Conservation (phyloP, 2,888 invertebrate genomes). For the Euspilapteryx auroguttella region DNA sequence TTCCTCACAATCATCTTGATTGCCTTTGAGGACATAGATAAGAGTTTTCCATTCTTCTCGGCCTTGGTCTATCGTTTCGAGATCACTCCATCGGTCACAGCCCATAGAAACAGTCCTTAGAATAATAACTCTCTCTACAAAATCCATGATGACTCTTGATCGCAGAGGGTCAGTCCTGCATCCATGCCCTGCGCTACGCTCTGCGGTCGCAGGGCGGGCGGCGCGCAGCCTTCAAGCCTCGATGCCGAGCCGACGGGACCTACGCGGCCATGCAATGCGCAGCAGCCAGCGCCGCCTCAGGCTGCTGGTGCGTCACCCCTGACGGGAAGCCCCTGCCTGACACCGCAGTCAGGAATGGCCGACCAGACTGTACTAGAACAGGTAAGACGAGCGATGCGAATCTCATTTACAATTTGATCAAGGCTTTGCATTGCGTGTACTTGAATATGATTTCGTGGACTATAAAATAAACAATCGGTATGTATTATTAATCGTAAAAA, state of each 20-base stretch:
- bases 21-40: not conserved
- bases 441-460: no score
- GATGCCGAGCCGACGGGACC: constrained; percentile 80
- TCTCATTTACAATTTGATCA: no score
- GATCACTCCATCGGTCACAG: not conserved
- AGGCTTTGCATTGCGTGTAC: no score
- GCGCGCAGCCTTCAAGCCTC: constrained; percentile 68
- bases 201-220: constrained; percentile 32
- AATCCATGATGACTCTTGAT: no score
- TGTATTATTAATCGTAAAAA: no score
- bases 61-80: not conserved
- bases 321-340: constrained; percentile 82
- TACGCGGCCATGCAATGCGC: constrained; percentile 88
- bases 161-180: constrained; percentile 44
- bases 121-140: no score
- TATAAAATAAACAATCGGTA: no score
- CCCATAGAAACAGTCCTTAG: no score
- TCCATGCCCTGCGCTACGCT: constrained; percentile 41
- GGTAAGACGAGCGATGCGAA: no score
- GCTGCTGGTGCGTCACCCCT: constrained; percentile 90
- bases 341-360: constrained; percentile 71
- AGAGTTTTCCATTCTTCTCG: not conserved
- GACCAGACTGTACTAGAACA: constrained; percentile 66
- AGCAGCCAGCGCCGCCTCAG: constrained; percentile 68
- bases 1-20: no score